Base-by-base conservation (phyloP, 2,113 vertebrate species). In the Tragelaphus imberbis region DNA sequence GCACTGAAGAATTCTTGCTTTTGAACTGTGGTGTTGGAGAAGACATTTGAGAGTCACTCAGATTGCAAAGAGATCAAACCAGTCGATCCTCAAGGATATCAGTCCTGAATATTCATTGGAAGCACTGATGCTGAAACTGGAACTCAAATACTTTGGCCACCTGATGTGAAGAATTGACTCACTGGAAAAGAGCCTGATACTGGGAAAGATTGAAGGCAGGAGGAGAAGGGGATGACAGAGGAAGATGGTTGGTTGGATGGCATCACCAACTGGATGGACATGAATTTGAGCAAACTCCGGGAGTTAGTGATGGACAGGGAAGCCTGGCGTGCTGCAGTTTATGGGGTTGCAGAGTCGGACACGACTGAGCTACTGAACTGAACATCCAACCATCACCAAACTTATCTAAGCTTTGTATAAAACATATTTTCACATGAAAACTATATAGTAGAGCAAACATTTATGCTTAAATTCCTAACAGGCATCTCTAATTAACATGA, bases 371-470 rank as follows among this genome's bases (percentile, higher is more conserved):
- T 21, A 40, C 68, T 75, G 21, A 75, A 40, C 19, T 75, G 68
- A 75, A 40, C 21, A 40, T 28, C 2, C 10, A 51, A 40, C 1
- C 6, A 75, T 51, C 56, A 65, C 12, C 30, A 51, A 90, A 84
- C 5, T 59, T 68, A 5, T 65, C 77, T 61, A 71, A 47, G n/a
- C 10, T 63, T 56, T 44, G 4, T 21, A 65, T 21, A 91, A 88
- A 36, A 65, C 13, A 77, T 30, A 84, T 53, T 77, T 89, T 89
- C 51, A 58, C 36, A 89, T 28, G 5, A 56, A 96, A 97, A 44
- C 4, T 88, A 63, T 56, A 25, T 11, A 61, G 59, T 80, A 88
- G 91, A 53, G 40, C 49, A 82, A 23, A 77, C 0, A 44, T 49
- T 2, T 87, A 63, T 23, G 36, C 6, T 84, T 94, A 47, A 17